Base-by-base conservation (phyloP, 2,797 vertebrate genomes). In the Morus bassanus region DNA sequence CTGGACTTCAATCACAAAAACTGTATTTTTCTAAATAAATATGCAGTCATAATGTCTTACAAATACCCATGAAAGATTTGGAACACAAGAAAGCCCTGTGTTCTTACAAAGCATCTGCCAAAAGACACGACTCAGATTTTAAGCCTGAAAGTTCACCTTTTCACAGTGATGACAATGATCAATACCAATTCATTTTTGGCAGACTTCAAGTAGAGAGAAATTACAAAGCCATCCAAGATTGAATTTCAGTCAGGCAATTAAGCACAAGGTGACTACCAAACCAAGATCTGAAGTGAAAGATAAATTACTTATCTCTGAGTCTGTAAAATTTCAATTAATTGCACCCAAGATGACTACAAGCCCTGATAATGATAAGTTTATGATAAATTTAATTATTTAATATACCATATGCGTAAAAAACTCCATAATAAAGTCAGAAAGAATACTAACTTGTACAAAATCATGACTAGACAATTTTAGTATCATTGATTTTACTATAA, bases 151-250 rank as follows among this genome's bases (percentile, higher is more conserved):
- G 9, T 85, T 96, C 81, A 80, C 75, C 18, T 92, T 94, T 94
- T 65, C 59, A 46, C 35, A 84, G 24, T 39, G 54, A 69, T 88
- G 45, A 86, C 48, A 31, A n/a, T 63, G 84, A 95, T 91, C 84
- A 85, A 91, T 92, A 89, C 11, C 60, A 70, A 95, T 78, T 74
- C 39, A 67, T 86, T 93, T 94, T 81, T 76, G 54, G 43, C 65
- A 88, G 43, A 46, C 35, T 82, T 95, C 57, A 76, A 30, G 48
- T 43, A 53, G 11, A 87, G 28, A 80, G 27, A 95, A 93, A 88
- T 53, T 25, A 84, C 15, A 81, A 79, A 81, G 39, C n/a, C 4
- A 68, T 35, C 6, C 51, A 81, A 91, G 59, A 45, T 1, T 86
- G 46, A 94, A 88, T 88, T 91, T 88, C 33, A 72, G 41, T 64